phyloP scores from a whole-genome alignment of 2,888 invertebrate genomes.

The Lithodes maja region DNA sequence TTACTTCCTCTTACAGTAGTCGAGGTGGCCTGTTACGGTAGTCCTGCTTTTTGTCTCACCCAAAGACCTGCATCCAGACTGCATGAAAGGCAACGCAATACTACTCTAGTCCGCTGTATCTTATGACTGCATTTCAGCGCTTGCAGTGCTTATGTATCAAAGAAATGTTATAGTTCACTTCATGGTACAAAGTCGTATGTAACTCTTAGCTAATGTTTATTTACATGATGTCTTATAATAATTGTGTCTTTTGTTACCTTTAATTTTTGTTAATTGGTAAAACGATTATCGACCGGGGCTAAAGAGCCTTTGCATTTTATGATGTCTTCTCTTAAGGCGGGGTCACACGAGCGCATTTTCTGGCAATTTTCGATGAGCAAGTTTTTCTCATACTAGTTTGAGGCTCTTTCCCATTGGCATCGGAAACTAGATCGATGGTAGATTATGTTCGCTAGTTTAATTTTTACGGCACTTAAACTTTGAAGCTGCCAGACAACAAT shows the following conservation, averaged over 20 bases:
- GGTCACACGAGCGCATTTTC: too few relatives aligned
- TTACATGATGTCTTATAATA: conserved; percentile 23
- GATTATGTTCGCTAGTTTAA: too few relatives aligned
- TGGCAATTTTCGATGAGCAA: too few relatives aligned
- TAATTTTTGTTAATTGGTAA: conserved; percentile 22
- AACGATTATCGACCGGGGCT: conserved; percentile 28
- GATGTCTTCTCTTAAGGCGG: not conserved
- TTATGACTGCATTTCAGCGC: conserved; percentile 22
- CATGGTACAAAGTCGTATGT: conserved; percentile 50
- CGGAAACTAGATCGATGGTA: too few relatives aligned
- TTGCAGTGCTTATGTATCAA: conserved; percentile 17
- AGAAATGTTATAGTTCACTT: conserved; percentile 36
- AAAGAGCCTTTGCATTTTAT: conserved; percentile 24
- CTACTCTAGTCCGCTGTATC: not conserved
- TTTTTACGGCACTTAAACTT: too few relatives aligned
- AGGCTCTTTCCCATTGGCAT: too few relatives aligned
- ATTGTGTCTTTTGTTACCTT: conserved; percentile 23
- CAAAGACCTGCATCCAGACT: conserved; percentile 16
- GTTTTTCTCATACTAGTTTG: too few relatives aligned
- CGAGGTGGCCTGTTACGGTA: too few relatives aligned
- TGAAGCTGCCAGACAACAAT: too few relatives aligned
- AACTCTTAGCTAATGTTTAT: conserved; percentile 43
- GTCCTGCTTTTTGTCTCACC: too few relatives aligned
- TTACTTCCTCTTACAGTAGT: too few relatives aligned
- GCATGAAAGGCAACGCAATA: conserved; percentile 49